Conservation (phyloP, 2,797 vertebrate species). For the Varecia variegata region DNA sequence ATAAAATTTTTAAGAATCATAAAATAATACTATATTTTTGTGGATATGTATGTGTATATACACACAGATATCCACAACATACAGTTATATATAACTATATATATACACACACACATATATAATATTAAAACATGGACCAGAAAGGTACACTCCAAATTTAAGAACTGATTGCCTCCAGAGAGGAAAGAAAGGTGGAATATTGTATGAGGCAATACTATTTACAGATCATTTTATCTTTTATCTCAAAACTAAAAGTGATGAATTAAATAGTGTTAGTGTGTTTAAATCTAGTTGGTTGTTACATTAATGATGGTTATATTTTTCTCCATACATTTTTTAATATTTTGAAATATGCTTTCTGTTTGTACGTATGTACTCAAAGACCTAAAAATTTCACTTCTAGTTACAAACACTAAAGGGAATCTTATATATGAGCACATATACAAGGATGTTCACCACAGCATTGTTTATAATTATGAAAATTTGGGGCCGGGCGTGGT, state of each 20-base stretch:
- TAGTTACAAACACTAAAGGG: not conserved
- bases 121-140: not conserved
- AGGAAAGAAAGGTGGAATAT: not conserved
- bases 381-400: not conserved
- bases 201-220: not conserved
- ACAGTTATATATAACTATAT: not conserved
- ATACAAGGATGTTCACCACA: not conserved
- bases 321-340: not conserved
- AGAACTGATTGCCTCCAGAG: not conserved
- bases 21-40: not conserved
- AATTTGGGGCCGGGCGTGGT: not conserved
- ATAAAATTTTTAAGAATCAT: not conserved
- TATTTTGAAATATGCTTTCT: not conserved
- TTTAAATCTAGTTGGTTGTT: not conserved
- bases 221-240: not conserved
- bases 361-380: not conserved
- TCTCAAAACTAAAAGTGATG: not conserved
- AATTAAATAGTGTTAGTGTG: conserved; percentile 20
- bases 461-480: not conserved
- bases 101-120: not conserved
- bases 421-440: not conserved
- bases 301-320: not conserved
- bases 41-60: not conserved
- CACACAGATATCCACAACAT: not conserved
- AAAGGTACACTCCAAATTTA: not conserved